A percentile compares a stretch with the other conserved stretches of the same genome.
Evolutionary conservation across 2,888 invertebrate species (phyloP).

Genomic region (Catocala fraxini): DNA sequence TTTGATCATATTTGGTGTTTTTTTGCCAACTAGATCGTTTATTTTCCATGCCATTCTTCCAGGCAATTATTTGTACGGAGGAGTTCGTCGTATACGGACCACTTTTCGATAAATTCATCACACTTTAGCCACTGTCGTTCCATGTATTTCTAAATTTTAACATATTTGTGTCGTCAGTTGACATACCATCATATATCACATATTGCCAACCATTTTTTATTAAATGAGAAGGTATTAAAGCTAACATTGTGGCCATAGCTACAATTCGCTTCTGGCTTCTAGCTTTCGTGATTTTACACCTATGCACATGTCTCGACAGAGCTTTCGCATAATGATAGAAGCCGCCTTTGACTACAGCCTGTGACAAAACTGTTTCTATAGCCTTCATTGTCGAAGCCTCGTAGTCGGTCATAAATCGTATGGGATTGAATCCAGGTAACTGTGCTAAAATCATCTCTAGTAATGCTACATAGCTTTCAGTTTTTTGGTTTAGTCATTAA

Average conservation of each 20-base stretch:
- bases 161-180: slow-evolving; percentile 13
- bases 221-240: slow-evolving; percentile 8
- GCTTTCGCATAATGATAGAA: too few species aligned
- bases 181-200: slow-evolving; percentile 11
- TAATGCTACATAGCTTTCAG: too few species aligned
- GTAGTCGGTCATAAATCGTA: too few species aligned
- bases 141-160: slow-evolving; percentile 14
- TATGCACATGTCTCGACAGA: not conserved
- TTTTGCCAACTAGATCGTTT: slow-evolving; percentile 6
- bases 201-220: slow-evolving; percentile 10
- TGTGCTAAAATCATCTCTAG: too few species aligned
- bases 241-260: slow-evolving; percentile 8
- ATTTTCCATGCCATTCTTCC: slow-evolving; percentile 11
- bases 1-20: not conserved
- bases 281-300: slow-evolving; percentile 9
- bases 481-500: too few species aligned
- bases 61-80: slow-evolving; percentile 11
- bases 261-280: slow-evolving; percentile 9
- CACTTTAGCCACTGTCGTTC: slow-evolving; percentile 3
- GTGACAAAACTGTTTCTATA: too few species aligned
- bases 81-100: slow-evolving; percentile 10
- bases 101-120: slow-evolving; percentile 4
- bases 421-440: not conserved
- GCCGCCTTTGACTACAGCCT: too few species aligned
- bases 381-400: too few species aligned